Base-by-base conservation (phyloP, 2,113 vertebrate genomes). In the Corythoichthys intestinalis region DNA sequence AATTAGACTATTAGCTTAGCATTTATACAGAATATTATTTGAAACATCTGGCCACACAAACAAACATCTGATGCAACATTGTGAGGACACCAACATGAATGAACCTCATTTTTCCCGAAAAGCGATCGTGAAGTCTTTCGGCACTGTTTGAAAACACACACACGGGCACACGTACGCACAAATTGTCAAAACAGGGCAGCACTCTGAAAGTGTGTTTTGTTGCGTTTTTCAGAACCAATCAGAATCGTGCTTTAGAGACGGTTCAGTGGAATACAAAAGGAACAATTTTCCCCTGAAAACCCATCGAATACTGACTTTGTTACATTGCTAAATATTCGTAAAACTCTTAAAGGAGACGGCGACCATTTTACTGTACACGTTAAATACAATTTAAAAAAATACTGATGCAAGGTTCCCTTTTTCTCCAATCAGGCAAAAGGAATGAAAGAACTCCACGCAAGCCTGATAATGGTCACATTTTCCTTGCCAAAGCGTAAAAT, bases 1-100 rank as follows among this genome's bases (percentile, higher is more conserved):
- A 76, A 80, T 90, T 87, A 91, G 78, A 82, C 44, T 64, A 79
- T 90, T 90, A 90, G 79, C 35, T 87, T 53, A 46, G 47, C 64
- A 83, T 79, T 69, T 65, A 77, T 72, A 86, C 61, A 77, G 78
- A 69, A 65, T 20, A 80, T 75, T 34, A 63, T 14, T 46, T 63
- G 75, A 76, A 75, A 73, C 69, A 66, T 78, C 77, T 71, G 86
- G 78, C 71, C 72, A 71, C 82, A 78, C 69, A 87, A 77, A 68
- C 65, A 69, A 85, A 82, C 70, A 71, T 78, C 62, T 75, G 73
- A 85, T 62, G 71, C 72, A 85, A 78, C 74, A 67, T 66, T 66
- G 69, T 78, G 60, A 76, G 48, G 85, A 46, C 77, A 74, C 67
- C 76, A 56, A 56, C 70, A 73, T 77, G 61, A 53, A 80, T 20